Conservation (phyloP, 35 echinoderm and acorn worm genomes). For the Hemicentrotus pulcherrimus region DNA sequence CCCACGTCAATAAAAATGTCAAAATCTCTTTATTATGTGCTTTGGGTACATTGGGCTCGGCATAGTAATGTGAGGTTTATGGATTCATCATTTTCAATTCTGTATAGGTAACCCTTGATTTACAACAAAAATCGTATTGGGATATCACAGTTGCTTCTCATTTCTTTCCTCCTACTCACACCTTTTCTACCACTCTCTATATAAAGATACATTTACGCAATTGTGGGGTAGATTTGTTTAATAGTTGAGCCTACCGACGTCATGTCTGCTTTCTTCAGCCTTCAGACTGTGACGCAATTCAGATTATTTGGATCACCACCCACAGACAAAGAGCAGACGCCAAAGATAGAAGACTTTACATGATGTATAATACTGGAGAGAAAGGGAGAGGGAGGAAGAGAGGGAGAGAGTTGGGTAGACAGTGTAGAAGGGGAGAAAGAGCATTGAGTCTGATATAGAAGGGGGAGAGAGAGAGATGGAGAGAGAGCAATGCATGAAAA, state of each 20-base stretch:
- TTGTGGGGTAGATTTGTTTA: neutral
- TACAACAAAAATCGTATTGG: neutral
- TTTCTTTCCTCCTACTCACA: neutral
- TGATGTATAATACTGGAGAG: neutral
- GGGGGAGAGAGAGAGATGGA: neutral
- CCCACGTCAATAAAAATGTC: neutral
- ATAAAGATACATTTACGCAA: neutral
- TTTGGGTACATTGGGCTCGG: neutral
- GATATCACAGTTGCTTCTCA: neutral
- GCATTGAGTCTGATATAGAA: neutral
- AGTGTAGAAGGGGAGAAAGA: neutral
- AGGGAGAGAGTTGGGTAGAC: neutral
- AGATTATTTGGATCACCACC: conserved; percentile 2
- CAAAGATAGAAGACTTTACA: neutral
- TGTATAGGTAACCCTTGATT: neutral
- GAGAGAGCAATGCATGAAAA: neutral
- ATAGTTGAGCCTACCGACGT: neutral
- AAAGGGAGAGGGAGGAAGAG: neutral
- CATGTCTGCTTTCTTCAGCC: conserved; percentile 7
- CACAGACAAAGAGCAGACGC: conserved; percentile 10
- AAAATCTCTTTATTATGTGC: neutral
- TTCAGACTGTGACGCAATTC: conserved; percentile 13
- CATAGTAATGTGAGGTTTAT: neutral
- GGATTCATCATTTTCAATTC: neutral
- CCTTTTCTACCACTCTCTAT: neutral